phyloP scores from a whole-genome alignment of 2,797 vertebrate species.

The Phataginus tricuspis region DNA sequence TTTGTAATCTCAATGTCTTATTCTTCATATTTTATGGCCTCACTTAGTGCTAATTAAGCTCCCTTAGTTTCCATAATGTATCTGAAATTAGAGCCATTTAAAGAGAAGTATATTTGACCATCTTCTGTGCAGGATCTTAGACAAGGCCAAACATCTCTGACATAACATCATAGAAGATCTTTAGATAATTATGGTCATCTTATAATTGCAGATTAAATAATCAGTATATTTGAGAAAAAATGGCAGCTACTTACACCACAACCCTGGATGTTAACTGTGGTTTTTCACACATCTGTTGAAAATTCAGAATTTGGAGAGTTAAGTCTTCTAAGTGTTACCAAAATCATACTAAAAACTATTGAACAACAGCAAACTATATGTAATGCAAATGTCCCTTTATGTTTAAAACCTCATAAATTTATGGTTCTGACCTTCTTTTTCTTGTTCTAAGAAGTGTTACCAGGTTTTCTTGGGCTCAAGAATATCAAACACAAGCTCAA shows the following conservation, averaged over 20 bases:
- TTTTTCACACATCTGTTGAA: neutral
- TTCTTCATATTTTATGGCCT: neutral
- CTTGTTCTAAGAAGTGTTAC: neutral
- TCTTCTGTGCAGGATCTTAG: neutral
- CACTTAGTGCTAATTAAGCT: constrained; percentile 15
- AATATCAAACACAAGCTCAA: neutral
- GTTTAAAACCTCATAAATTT: neutral
- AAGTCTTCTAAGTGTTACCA: neutral
- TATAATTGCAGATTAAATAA: constrained; percentile 30
- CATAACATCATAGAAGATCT: neutral
- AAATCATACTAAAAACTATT: neutral
- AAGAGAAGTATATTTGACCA: constrained; percentile 16
- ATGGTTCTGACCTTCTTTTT: neutral
- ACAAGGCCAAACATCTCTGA: neutral
- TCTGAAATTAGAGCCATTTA: constrained; percentile 14
- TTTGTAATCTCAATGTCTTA: neutral
- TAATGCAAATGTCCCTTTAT: neutral
- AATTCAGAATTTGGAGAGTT: neutral
- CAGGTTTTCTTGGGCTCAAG: neutral
- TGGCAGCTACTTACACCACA: neutral
- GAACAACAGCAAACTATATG: neutral
- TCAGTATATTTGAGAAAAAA: constrained; percentile 26
- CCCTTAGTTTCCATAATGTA: neutral
- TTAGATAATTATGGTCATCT: neutral
- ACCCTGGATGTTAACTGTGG: neutral